Conservation (phyloP, 2,113 vertebrate species). For the Xenus cinereus region DNA sequence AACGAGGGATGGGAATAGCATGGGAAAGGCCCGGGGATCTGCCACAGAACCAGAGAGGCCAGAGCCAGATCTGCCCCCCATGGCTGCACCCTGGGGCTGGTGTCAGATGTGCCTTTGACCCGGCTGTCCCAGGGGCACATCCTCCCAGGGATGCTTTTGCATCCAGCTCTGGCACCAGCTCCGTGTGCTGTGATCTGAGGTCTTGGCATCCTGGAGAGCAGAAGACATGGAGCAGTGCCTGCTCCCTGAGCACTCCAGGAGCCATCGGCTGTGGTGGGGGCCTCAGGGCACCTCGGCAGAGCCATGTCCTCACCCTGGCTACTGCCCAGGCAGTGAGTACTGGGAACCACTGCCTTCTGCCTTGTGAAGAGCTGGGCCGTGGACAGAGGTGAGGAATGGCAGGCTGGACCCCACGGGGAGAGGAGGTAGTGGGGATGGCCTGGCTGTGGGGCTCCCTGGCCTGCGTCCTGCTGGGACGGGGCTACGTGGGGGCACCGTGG, state of each 20-base stretch:
- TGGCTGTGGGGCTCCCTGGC: neutral
- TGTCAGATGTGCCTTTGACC: rapidly evolving
- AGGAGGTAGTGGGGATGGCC: no score
- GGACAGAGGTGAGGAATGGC: neutral
- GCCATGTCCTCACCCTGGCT: rapidly evolving
- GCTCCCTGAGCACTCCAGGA: neutral
- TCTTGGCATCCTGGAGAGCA: neutral
- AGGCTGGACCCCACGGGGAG: neutral
- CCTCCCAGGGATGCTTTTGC: neutral
- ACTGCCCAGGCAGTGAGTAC: neutral
- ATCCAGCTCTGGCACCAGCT: neutral
- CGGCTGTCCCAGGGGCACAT: neutral
- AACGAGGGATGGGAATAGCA: neutral
- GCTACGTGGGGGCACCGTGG: rapidly evolving
- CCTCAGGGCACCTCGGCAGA: neutral
- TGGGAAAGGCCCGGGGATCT: neutral
- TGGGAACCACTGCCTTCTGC: neutral
- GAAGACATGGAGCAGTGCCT: neutral
- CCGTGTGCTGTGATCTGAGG: neutral
- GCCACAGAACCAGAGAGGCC: neutral
- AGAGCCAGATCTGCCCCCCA: rapidly evolving
- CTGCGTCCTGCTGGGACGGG: rapidly evolving
- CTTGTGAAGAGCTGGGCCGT: neutral
- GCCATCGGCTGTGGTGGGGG: rapidly evolving
- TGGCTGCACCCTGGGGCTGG: neutral